Conservation (phyloP, 2,113 vertebrate species). For the Pollachius pollachius region DNA sequence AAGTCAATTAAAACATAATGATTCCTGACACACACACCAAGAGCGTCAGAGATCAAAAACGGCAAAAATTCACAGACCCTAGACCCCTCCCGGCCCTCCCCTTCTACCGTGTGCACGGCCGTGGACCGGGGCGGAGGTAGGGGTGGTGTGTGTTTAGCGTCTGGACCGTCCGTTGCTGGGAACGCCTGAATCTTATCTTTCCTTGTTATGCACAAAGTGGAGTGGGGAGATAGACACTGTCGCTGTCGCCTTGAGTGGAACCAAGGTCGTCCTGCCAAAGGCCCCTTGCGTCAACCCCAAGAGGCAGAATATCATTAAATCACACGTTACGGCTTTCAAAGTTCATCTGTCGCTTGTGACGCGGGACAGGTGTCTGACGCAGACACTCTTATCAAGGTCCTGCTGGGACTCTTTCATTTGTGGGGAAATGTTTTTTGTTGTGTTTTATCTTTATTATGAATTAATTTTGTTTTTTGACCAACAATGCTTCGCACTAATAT, state of each 20-base stretch:
- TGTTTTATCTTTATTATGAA: too few species aligned
- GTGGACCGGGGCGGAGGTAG: too few species aligned
- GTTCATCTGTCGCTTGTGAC: neutral
- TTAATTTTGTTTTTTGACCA: too few species aligned
- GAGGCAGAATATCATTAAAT: neutral
- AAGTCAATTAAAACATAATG: neutral
- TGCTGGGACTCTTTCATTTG: too few species aligned
- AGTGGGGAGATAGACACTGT: neutral
- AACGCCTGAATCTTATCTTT: constrained; percentile 5
- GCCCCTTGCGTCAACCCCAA: neutral
- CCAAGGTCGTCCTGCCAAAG: constrained; percentile 18
- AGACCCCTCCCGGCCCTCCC: too few species aligned
- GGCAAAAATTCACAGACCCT: neutral
- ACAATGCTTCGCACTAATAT: too few species aligned
- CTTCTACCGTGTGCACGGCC: too few species aligned
- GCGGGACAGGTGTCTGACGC: neutral
- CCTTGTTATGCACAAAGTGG: constrained; percentile 1
- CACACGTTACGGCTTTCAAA: neutral
- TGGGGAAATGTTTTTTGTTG: too few species aligned
- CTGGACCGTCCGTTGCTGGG: neutral
- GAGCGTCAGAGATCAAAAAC: neutral
- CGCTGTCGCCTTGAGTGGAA: neutral
- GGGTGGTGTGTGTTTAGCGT: neutral
- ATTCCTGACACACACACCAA: neutral
- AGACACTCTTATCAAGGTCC: too few species aligned